Evolutionary conservation across 2,113 vertebrate genomes (phyloP).

Genomic region (Panthera leo): DNA sequence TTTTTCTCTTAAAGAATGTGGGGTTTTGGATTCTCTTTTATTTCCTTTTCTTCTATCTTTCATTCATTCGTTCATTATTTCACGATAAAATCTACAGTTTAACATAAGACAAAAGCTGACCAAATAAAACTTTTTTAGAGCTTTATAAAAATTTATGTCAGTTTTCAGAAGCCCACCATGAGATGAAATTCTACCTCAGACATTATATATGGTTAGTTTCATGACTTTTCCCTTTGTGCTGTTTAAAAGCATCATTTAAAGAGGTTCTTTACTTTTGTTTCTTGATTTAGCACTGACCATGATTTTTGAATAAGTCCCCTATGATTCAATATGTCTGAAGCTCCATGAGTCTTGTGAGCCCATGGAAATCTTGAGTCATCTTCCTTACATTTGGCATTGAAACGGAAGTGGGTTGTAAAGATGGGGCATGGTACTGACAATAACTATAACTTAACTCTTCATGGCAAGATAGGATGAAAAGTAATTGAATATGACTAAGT

Average conservation of each 20-base stretch:
- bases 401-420: not conserved
- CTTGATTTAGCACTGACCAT: not conserved
- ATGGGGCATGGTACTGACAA: not conserved
- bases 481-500: not conserved
- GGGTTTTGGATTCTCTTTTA: not conserved
- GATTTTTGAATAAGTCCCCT: not conserved
- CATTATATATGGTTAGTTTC: not conserved
- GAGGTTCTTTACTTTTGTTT: slow-evolving; percentile 14
- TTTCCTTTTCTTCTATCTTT: not conserved
- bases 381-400: not conserved
- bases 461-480: not conserved
- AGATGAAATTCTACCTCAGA: slow-evolving; percentile 19
- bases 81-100: slow-evolving; percentile 15
- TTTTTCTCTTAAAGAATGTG: slow-evolving; percentile 13
- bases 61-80: not conserved
- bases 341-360: not conserved
- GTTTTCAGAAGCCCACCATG: slow-evolving; percentile 11
- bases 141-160: not conserved
- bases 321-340: not conserved
- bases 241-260: not conserved
- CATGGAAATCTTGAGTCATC: not conserved
- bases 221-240: slow-evolving; percentile 19
- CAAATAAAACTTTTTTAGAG: slow-evolving; percentile 48
- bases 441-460: not conserved
- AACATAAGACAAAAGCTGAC: not conserved